Base-by-base conservation (phyloP, 2,113 vertebrate species). In the Gila orcuttii region DNA sequence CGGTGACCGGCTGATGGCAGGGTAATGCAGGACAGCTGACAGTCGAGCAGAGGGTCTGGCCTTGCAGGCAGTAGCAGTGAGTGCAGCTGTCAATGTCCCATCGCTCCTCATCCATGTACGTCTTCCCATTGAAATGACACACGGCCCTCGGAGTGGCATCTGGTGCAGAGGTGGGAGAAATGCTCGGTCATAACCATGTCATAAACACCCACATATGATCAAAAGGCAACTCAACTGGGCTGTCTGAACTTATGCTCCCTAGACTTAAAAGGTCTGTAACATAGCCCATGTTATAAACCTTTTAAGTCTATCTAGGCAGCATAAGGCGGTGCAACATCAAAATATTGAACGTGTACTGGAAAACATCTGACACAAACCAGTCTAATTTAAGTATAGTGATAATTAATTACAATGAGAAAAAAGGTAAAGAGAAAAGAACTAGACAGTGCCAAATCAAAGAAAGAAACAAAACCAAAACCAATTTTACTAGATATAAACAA, bases 71-170 rank as follows among this genome's bases (percentile, higher is more conserved):
- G 92, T 97, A 97, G 93, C 97, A 97, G 90, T 97, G 97, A 0
- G 97, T 97, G 91, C 97, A 97, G 94, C 96, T 96, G 92, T 97
- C 97, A 0, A 97, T 96, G 88, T 97, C 96, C 97, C 96, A 97
- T 60, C 97, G 94, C 7, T 97, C 97, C 91, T 97, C 96, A 6
- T 97, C 97, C 0, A 95, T 94, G 0, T 97, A 97, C 0, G 95
- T 96, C 89, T 96, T 96, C 4, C 96, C 96, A 11, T 94, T 95
- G 92, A 97, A 97, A 91, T 96, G 96, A 90, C 96, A 97, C 59
- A 96, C 96, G 11, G 92, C 95, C 77, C 95, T 96, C 2, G 96
- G 91, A 75, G 94, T 95, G 69, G 96, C 95, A 90, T 97, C 96
- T 97, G 88, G 88, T 59, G 89, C 45, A 90, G 85, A 92, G 42